Percentiles rank a stretch among this genome's conserved stretches.
Evolutionary conservation across 2,113 vertebrate genomes (phyloP).

Genomic region (Alectura lathami): DNA sequence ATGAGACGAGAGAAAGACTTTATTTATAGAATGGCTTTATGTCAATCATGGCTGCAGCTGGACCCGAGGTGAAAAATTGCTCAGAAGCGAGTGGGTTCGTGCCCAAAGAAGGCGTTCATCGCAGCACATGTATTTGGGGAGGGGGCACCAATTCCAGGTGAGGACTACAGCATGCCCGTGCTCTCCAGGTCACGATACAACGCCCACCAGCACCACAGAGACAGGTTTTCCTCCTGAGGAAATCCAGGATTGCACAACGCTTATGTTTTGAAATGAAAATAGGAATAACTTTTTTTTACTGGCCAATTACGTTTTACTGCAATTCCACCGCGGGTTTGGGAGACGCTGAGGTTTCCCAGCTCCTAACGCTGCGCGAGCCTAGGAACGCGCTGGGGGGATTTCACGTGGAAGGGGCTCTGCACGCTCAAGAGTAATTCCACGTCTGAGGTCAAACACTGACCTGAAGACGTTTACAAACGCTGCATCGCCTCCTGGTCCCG

Average conservation of each 20-base stretch:
- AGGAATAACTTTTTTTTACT: not conserved
- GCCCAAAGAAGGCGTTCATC: accelerated
- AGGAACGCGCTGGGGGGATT: accelerated
- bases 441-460: not conserved
- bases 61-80: constrained; percentile 44
- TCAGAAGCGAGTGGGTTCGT: not conserved
- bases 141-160: not conserved
- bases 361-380: accelerated
- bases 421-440: not conserved
- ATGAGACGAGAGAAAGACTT: constrained; percentile 84
- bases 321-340: not conserved
- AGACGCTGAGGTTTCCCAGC: not conserved
- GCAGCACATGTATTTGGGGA: accelerated
- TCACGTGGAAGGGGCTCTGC: accelerated
- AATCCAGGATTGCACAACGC: accelerated
- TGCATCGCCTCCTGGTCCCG: too few species aligned
- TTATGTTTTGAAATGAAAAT: not conserved
- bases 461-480: accelerated
- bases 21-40: constrained; percentile 93
- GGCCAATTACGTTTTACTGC: not conserved
- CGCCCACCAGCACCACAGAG: not conserved
- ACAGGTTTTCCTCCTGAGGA: not conserved
- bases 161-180: accelerated
- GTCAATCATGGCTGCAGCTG: constrained; percentile 86
- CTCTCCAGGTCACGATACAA: not conserved